These are phyloP conservation scores for Lethrus apterus DNA, from an alignment of 1,140 invertebrate genomes.

Conservation along the genomic window DNA sequence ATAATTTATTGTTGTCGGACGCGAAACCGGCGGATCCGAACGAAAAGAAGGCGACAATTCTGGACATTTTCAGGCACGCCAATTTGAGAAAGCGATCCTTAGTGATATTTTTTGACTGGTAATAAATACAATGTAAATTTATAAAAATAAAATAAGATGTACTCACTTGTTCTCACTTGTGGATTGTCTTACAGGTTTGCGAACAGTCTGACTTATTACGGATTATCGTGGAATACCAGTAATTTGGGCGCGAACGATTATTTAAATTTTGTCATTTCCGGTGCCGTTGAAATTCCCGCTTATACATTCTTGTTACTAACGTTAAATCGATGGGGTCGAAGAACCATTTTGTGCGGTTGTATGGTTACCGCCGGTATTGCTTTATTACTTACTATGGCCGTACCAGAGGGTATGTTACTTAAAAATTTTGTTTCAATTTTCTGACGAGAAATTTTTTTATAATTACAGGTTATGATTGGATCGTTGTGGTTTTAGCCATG, in stretches of 20 bases:
- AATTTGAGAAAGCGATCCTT: constrained; percentile 63
- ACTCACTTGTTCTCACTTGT: too few species aligned
- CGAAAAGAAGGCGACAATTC: constrained; percentile 47
- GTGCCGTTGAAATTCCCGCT: constrained; percentile 68
- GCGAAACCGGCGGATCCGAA: constrained; percentile 38
- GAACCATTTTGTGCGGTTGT: constrained; percentile 58
- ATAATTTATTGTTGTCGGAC: constrained; percentile 45
- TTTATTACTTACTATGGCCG: constrained; percentile 50
- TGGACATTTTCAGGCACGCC: constrained; percentile 64
- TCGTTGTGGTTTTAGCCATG: constrained; percentile 66
- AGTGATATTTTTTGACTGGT: constrained; percentile 73
- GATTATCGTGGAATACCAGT: constrained; percentile 70
- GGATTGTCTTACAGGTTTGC: constrained; percentile 60
- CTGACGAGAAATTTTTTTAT: not conserved
- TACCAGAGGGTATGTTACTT: constrained; percentile 48
- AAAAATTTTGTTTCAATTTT: not conserved
- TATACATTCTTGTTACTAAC: constrained; percentile 64
- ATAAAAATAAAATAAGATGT: too few species aligned
- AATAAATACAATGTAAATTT: constrained; percentile 23
- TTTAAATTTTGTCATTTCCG: constrained; percentile 69
- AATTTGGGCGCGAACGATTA: constrained; percentile 67
- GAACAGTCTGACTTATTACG: constrained; percentile 74
- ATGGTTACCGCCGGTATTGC: constrained; percentile 61
- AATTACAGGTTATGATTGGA: constrained; percentile 48
- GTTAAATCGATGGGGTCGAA: constrained; percentile 65